Evolutionary conservation across 2,797 vertebrate genomes (phyloP), one percentile per base, ranked within the genome.

Genomic region (Lithobates sylvaticus): DNA sequence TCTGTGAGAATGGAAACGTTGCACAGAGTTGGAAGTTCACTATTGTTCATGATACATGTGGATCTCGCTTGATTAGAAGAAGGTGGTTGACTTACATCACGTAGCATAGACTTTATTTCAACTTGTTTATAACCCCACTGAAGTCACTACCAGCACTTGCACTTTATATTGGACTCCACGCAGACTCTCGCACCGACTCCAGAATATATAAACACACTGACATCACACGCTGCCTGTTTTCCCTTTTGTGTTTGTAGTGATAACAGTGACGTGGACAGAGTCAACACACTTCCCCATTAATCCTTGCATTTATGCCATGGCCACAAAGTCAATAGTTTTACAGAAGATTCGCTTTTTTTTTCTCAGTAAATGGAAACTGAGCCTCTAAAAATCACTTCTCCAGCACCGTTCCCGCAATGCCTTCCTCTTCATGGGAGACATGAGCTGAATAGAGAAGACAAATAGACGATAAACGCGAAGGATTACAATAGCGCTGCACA

Each of bases 341-440:
- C 23, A 10, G n/a, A 29, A 39, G 27, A 78, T 65, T 54, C 42
- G 36, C 23, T 15, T 23, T 26, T n/a, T 70, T 67, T 44, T 78
- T 10, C 23, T n/a, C 61, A 67, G 21, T 13, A 68, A 26, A 23
- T 3, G 26, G 4, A 78, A 29, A 29, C 15, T 29, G 39, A 68
- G 34, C n/a, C 39, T 68, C 8, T 34, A 34, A 15, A 29, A 32
- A 34, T 21, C 50, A 4, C 50, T 2, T 54, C 50, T 54, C 50
- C 50, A 54, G 18, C 16, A 3, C 50, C 7, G 8, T 1, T 9
- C 23, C 6, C 21, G 16, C 18, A 9, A 50, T 68, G 36, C 64
- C 23, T 44, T 27, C 1, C 27, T 67, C 64, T 50, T 83, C 81
- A 83, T 69, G 81, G 81, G 64, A 83, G 81, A 76, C 72, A 39